phyloP scores from a whole-genome alignment of 2,797 vertebrate genomes.

The Galago senegalensis region DNA sequence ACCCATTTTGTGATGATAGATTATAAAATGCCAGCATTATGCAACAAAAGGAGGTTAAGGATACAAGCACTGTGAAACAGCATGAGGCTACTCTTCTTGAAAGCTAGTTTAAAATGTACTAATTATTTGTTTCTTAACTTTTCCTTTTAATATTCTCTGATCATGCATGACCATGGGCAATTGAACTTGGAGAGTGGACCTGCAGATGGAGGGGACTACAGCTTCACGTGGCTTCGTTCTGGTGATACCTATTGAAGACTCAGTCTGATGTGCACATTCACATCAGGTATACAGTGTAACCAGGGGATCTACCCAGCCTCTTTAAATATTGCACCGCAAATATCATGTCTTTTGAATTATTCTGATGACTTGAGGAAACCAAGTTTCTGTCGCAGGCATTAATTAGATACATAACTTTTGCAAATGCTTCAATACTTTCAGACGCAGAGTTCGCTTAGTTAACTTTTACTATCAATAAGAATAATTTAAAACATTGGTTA shows the following conservation, averaged over 20 bases:
- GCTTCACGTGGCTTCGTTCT: neutral
- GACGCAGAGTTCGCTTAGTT: neutral
- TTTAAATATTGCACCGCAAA: neutral
- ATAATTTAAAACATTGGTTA: neutral
- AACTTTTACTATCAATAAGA: neutral
- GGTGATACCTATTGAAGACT: neutral
- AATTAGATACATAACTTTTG: neutral
- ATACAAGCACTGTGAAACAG: neutral
- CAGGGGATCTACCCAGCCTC: neutral
- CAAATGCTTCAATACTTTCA: constrained; percentile 11
- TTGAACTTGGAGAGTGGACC: neutral
- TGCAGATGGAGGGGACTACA: too few relatives aligned
- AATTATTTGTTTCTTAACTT: neutral
- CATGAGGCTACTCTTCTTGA: neutral
- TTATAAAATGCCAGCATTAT: neutral
- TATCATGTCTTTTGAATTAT: neutral
- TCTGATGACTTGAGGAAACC: neutral
- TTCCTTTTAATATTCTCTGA: neutral
- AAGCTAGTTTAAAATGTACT: neutral
- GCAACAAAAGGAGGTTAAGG: neutral
- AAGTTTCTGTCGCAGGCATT: neutral
- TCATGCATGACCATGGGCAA: neutral
- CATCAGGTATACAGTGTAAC: neutral
- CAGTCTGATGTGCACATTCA: neutral
- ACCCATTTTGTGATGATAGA: neutral